Evolutionary conservation across 1,140 invertebrate species (phyloP).

Genomic region (Parapsyche elsis): DNA sequence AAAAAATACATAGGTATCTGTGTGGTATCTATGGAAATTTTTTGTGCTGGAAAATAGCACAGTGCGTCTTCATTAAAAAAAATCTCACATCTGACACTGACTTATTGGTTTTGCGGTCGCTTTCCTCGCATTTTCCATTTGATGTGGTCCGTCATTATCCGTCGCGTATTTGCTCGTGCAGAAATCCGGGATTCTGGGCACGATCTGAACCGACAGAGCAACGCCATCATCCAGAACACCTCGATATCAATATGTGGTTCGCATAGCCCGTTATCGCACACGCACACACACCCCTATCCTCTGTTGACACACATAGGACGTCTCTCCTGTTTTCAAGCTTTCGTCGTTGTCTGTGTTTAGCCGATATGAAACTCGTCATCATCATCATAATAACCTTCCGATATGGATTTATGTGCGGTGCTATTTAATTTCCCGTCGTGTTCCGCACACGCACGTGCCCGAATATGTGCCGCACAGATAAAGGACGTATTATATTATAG

Average conservation of each 20-base stretch:
- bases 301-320: not conserved
- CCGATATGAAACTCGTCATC: slow-evolving; percentile 1
- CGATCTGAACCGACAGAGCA: not conserved
- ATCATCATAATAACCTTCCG: slow-evolving; percentile 22
- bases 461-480: too few relatives aligned
- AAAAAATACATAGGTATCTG: too few relatives aligned
- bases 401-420: slow-evolving; percentile 34
- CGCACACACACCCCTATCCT: not conserved
- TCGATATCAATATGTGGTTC: slow-evolving; percentile 34
- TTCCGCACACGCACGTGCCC: not conserved
- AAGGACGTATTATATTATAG: too few relatives aligned
- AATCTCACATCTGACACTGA: slow-evolving; percentile 19
- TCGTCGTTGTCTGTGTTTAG: not conserved
- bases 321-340: not conserved
- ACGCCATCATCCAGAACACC: not conserved
- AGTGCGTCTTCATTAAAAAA: not conserved
- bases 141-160: slow-evolving; percentile 36
- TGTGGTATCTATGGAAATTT: too few relatives aligned
- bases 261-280: slow-evolving; percentile 32
- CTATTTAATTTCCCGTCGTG: slow-evolving; percentile 29
- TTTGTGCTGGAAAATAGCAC: not conserved
- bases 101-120: slow-evolving; percentile 33
- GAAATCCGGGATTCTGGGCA: slow-evolving; percentile 31
- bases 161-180: not conserved
- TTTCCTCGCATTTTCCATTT: slow-evolving; percentile 29